Percentiles rank a stretch among this genome's conserved stretches.
These are phyloP conservation scores for Entomobrya multifasciata DNA, from an alignment of 2,888 invertebrate genomes.

Conservation along the genomic window DNA sequence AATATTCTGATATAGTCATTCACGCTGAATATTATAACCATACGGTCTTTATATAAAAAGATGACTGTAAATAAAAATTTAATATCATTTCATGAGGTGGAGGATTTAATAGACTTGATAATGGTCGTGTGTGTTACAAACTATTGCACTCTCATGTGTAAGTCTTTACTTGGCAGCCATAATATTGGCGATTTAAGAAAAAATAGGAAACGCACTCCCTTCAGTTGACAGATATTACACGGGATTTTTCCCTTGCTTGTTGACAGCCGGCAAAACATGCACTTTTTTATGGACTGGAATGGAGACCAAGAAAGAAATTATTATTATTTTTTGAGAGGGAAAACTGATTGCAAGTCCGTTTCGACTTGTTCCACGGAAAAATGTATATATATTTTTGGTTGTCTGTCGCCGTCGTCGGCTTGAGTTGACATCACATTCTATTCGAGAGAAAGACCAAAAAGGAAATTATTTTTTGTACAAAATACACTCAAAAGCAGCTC, in stretches of 20 bases:
- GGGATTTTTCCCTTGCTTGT: slow-evolving; percentile 44
- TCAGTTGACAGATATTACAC: slow-evolving; percentile 54
- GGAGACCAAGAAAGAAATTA: too few relatives aligned
- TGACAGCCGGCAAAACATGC: slow-evolving; percentile 57
- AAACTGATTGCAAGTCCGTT: neutral
- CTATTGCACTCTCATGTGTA: too few relatives aligned
- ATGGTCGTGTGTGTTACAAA: slow-evolving; percentile 1
- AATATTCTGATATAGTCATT: slow-evolving; percentile 4
- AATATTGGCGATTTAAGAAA: slow-evolving; percentile 18
- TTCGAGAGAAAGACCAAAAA: neutral
- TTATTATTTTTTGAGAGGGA: neutral
- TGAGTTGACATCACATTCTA: slow-evolving; percentile 62
- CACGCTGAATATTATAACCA: neutral
- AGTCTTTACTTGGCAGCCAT: neutral
- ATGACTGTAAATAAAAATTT: neutral
- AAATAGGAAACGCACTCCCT: slow-evolving; percentile 18
- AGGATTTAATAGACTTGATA: slow-evolving; percentile 47
- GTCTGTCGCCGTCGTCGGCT: slow-evolving; percentile 57
- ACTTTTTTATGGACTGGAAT: neutral
- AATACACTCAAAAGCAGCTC: neutral
- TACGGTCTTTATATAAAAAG: slow-evolving; percentile 2
- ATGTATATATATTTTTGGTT: slow-evolving; percentile 19
- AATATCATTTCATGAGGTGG: neutral
- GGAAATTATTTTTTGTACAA: slow-evolving; percentile 64
- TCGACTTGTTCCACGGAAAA: neutral